Base-by-base conservation (phyloP, 2,113 vertebrate genomes). In the Grus americana region DNA sequence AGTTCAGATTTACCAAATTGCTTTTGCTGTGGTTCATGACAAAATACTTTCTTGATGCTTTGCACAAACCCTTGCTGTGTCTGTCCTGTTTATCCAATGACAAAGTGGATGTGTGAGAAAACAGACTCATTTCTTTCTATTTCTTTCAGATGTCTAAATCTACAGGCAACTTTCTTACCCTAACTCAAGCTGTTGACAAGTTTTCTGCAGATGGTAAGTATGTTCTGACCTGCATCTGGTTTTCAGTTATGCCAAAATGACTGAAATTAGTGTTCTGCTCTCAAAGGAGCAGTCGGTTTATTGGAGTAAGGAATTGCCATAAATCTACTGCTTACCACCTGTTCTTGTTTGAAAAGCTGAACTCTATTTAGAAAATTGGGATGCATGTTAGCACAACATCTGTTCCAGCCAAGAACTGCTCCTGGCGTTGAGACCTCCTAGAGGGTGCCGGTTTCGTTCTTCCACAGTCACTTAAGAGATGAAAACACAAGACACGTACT, bases 131-230 rank as follows among this genome's bases (percentile, higher is more conserved):
- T 38, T 38, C 38, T 38, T 92, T 91, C 47, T 94, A 2, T 95
- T 40, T 92, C 52, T 96, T 95, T 93, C 96, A 99, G 99, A 99
- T 99, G 99, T 99, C 99, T 88, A 99, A 99, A 97, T 99, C 99
- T 63, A 99, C 99, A 47, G 99, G 99, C 93, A 99, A 99, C 97
- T 99, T 99, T 94, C 99, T 99, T 74, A 99, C 99, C 68, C 97
- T 99, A 81, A 94, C 44, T 66, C 98, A 99, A 96, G 99, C 99
- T 93, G 88, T 99, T 83, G 97, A 98, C 76, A 99, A 99, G 97
- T 99, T 99, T 97, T 99, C 99, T 97, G 99, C 99, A 68, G 99
- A 99, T 90, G 99, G 99, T 99, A 96, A 97, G 97, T 94, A 15
- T 14, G 18, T 40, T 79, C 87, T 95, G 84, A 88, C 80, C 79